These are phyloP conservation scores for Dromiciops gliroides DNA, from an alignment of 2,113 vertebrate species.

Conservation along the genomic window DNA sequence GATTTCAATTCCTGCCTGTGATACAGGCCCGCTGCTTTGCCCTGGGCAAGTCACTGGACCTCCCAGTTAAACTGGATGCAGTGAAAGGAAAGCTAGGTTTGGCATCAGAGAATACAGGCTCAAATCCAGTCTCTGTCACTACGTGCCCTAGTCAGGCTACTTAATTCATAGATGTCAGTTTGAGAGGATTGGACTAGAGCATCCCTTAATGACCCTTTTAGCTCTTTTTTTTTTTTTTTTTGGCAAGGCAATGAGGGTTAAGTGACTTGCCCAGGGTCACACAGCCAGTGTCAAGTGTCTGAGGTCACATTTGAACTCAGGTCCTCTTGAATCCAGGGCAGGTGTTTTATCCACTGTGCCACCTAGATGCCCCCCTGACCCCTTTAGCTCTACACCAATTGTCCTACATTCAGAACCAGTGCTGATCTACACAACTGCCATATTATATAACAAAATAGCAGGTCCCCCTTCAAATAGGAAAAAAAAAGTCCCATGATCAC, in stretches of 20 bases:
- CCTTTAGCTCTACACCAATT: not conserved
- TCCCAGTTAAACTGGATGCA: not conserved
- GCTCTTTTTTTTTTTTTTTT: no score
- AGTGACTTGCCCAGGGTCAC: no score
- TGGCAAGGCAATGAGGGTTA: no score
- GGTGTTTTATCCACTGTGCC: no score
- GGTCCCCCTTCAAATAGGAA: not conserved
- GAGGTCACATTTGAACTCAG: no score
- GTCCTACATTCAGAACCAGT: not conserved
- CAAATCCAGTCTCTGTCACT: not conserved
- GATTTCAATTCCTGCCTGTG: not conserved
- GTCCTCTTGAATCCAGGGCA: no score
- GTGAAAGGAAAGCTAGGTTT: not conserved
- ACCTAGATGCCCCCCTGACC: no score
- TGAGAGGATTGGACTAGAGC: not conserved
- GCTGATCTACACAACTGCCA: no score
- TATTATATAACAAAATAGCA: not conserved
- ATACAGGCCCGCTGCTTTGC: not conserved
- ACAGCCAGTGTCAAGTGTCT: no score
- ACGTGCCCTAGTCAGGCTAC: not conserved
- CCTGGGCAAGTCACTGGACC: not conserved
- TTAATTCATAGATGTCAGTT: not conserved
- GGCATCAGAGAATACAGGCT: not conserved
- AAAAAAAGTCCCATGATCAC: not conserved
- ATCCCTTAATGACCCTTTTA: not conserved